These are phyloP conservation scores for Chloropsis cyanopogon DNA, from an alignment of 2,113 vertebrate species.

Conservation along the genomic window DNA sequence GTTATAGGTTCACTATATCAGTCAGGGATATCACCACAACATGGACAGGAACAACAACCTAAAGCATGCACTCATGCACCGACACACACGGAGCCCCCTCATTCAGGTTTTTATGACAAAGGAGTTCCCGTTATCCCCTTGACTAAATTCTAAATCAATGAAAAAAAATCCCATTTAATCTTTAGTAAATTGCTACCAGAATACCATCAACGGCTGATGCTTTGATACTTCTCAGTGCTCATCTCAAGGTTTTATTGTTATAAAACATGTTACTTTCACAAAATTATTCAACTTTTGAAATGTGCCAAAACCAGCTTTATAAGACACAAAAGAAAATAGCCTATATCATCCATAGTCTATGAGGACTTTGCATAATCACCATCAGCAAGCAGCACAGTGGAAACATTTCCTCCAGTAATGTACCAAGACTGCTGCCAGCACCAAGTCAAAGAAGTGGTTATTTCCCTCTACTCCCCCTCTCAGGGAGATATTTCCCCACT, in stretches of 20 bases:
- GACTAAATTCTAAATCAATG: not conserved
- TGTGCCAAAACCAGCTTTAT: not conserved
- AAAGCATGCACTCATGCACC: accelerated
- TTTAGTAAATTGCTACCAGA: not conserved
- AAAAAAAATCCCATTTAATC: not conserved
- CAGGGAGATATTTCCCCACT: not conserved
- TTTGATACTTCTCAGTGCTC: not conserved
- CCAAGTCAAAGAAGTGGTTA: not conserved
- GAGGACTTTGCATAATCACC: not conserved
- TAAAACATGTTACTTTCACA: not conserved
- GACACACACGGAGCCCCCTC: accelerated
- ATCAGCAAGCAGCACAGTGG: not conserved
- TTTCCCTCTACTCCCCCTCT: not conserved
- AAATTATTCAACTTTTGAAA: not conserved
- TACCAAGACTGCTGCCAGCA: not conserved
- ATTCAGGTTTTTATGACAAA: not conserved
- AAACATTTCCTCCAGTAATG: not conserved
- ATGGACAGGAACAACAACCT: not conserved
- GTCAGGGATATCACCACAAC: not conserved
- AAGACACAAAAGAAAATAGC: not conserved
- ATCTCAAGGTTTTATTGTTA: not conserved
- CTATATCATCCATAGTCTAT: not conserved
- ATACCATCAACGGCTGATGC: not conserved
- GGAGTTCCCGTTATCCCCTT: not conserved
- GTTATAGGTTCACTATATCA: not conserved